Evolutionary conservation across 2,113 vertebrate genomes (phyloP).

Genomic region (Triplophysa siluroides): DNA sequence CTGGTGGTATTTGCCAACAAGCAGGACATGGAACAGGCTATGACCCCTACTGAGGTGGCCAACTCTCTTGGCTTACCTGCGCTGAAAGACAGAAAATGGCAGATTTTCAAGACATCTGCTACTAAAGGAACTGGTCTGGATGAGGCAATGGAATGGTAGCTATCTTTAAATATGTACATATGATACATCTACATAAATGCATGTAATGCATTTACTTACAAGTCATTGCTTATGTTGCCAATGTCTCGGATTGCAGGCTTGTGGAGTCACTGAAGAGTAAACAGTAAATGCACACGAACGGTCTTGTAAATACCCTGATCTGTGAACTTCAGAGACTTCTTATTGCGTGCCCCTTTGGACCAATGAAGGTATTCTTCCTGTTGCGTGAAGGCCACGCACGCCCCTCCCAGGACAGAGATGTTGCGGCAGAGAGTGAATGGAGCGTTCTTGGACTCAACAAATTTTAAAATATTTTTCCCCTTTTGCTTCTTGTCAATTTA

Average conservation of each 20-base stretch:
- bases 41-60: conserved; percentile 96
- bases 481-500: conserved; percentile 5
- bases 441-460: conserved; percentile 5
- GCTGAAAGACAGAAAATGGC: conserved; percentile 97
- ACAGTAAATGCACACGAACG: conserved; percentile 76
- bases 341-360: conserved; percentile 60
- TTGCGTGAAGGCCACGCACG: conserved; percentile 38
- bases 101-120: conserved; percentile 98
- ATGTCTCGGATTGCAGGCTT: conserved; percentile 77
- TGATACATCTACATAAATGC: neutral
- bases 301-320: conserved; percentile 68
- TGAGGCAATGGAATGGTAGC: conserved; percentile 96
- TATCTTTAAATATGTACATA: neutral
- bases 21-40: conserved; percentile 98
- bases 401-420: neutral
- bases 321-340: conserved; percentile 64
- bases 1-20: conserved; percentile 98
- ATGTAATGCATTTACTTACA: neutral
- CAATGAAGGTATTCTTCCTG: conserved; percentile 63
- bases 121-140: conserved; percentile 94
- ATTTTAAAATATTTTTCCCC: neutral
- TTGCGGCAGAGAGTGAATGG: neutral
- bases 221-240: neutral
- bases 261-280: conserved; percentile 95
- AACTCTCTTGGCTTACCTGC: conserved; percentile 90